Conservation (phyloP, 2,797 vertebrate genomes). For the Propithecus perrieri region DNA sequence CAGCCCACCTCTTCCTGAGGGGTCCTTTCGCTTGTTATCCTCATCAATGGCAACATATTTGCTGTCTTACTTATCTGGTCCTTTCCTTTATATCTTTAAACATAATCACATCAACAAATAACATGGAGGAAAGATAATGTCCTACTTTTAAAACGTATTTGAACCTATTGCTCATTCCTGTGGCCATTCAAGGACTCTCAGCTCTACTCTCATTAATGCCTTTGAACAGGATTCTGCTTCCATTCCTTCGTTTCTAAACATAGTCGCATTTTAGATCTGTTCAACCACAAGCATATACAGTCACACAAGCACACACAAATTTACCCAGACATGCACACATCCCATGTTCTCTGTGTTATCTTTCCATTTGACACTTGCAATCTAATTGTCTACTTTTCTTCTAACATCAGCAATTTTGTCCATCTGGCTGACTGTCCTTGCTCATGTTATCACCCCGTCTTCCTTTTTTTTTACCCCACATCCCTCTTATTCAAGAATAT, state of each 20-base stretch:
- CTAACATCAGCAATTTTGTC: not conserved
- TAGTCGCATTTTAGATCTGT: not conserved
- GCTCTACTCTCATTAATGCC: not conserved
- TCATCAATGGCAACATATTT: not conserved
- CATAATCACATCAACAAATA: not conserved
- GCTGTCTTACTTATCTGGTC: not conserved
- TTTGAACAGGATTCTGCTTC: not conserved
- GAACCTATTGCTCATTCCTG: not conserved
- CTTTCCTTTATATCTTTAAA: not conserved
- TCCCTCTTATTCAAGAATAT: not conserved
- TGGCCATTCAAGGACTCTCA: not conserved
- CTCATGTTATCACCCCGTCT: not conserved
- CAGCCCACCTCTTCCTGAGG: not conserved
- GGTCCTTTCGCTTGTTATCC: not conserved
- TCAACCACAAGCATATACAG: not conserved
- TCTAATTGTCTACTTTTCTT: not conserved
- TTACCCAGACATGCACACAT: not conserved
- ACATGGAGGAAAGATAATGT: not conserved
- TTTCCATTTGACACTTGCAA: not conserved
- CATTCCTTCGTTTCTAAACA: not conserved
- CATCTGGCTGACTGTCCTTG: not conserved
- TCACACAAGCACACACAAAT: not conserved
- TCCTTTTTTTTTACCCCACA: not conserved
- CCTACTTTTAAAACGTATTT: not conserved
- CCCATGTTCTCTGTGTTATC: not conserved